These are phyloP conservation scores for Amblyopsis rosae DNA, from an alignment of 2,113 vertebrate genomes.

Conservation along the genomic window DNA sequence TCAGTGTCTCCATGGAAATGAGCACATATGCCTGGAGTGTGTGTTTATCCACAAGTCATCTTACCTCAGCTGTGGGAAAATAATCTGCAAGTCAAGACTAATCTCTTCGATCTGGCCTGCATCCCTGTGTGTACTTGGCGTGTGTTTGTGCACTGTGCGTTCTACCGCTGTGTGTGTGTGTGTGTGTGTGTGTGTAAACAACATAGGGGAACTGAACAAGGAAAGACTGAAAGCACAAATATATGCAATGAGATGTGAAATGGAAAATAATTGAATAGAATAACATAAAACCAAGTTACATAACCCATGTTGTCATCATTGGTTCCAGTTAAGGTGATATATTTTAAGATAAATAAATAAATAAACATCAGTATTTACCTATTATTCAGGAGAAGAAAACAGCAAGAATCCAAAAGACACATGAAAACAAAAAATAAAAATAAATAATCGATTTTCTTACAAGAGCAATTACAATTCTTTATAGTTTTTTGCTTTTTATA, in stretches of 20 bases:
- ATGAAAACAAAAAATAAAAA: conserved; percentile 43
- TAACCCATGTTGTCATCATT: neutral
- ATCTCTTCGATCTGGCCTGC: conserved; percentile 27
- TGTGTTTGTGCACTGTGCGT: conserved; percentile 3
- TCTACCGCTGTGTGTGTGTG: conserved; percentile 27
- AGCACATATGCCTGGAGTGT: conserved; percentile 34
- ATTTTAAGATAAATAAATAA: neutral
- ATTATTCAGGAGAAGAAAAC: conserved; percentile 25
- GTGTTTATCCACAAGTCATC: conserved; percentile 22
- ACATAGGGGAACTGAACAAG: neutral
- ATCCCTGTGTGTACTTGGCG: neutral
- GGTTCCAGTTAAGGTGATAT: conserved; percentile 24
- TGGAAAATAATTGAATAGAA: neutral
- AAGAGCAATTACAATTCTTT: too few relatives aligned
- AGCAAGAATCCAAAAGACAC: conserved; percentile 10
- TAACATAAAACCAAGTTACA: neutral
- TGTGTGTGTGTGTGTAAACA: neutral
- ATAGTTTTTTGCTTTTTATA: too few relatives aligned
- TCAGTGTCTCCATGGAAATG: conserved; percentile 64
- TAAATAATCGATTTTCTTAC: neutral
- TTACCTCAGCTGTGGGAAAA: conserved; percentile 35
- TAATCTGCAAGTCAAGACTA: conserved; percentile 13
- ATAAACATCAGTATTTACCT: conserved; percentile 47
- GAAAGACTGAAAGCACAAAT: too few relatives aligned
- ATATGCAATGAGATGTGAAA: neutral